Evolutionary conservation across 2,113 vertebrate genomes (phyloP).

Genomic region (Gopherus evgoodei): DNA sequence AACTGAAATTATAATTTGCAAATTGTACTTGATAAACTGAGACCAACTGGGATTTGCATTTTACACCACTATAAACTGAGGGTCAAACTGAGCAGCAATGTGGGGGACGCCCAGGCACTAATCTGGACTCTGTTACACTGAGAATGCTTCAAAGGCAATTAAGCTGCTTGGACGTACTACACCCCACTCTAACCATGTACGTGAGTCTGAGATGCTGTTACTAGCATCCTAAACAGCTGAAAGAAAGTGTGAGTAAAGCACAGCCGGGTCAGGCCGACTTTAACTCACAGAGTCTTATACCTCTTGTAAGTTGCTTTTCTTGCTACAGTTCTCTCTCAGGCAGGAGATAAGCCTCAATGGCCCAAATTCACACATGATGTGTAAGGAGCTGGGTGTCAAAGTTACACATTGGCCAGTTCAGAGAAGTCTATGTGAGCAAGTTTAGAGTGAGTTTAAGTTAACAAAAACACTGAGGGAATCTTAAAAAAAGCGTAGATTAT

Average conservation of each 20-base stretch:
- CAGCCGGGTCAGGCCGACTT: not conserved
- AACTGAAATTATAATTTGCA: not conserved
- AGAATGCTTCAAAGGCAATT: not conserved
- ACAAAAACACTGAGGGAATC: not conserved
- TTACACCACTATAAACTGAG: not conserved
- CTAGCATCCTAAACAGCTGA: not conserved
- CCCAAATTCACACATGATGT: not conserved
- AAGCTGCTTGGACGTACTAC: not conserved
- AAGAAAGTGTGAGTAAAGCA: not conserved
- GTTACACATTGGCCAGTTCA: not conserved
- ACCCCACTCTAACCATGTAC: not conserved
- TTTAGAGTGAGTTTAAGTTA: not conserved
- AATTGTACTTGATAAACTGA: not conserved
- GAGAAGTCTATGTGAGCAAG: not conserved
- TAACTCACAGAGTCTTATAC: not conserved
- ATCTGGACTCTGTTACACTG: not conserved
- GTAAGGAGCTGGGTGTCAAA: not conserved
- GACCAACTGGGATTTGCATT: not conserved
- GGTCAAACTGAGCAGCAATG: not conserved
- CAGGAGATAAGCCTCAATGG: not conserved
- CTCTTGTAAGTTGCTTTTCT: not conserved
- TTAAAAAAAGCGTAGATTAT: not conserved
- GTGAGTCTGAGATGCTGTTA: not conserved
- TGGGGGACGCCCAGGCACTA: not conserved
- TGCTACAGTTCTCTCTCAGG: not conserved